Base-by-base conservation (phyloP, 23 tunicate genomes). In the Trididemnum nubilum region DNA sequence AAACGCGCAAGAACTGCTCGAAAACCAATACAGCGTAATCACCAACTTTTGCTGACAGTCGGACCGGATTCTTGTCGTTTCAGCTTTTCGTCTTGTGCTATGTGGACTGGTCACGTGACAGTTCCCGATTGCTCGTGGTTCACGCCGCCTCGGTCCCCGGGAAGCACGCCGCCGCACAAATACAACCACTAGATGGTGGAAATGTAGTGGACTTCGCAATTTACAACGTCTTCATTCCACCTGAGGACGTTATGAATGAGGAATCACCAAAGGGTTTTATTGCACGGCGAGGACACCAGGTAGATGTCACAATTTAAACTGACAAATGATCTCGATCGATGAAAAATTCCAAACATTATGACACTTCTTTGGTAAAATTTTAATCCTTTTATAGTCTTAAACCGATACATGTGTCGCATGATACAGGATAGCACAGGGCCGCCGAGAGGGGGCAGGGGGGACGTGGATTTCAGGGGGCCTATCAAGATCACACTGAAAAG, bases 171-270 rank as follows among this genome's bases (percentile, higher is more conserved):
- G 89, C 95, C 4, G 79, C 65, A 9, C 94, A 89, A 76, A 83
- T 89, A 12, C 87, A 83, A 78, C 88, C 94, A 39, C 67, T 89
- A 40, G 87, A 72, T 57, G 87, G 84, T 79, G 80, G 84, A 2
- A 78, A 36, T 37, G 44, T 35, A 32, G 27, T 71, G 18, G 88
- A 86, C 50, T 79, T 66, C 15, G 33, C 86, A 18, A 77, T 90
- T 0, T 64, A 25, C 2, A 64, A 12, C 50, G 80, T 90, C 73
- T 90, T 61, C 51, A 34, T 83, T 38, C 85, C 88, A 18, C 85
- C 61, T 38, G 88, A 83, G 74, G 44, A 73, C 23, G 27, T 58
- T 29, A 33, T 73, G 35, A 84, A 90, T 63, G 61, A 71, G 23
- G 25, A 40, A 36, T 79, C 79, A 3, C 37, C 28, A 0, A 63